Percentiles rank a stretch among this genome's conserved stretches.
These are phyloP conservation scores for Bujurquina vittata DNA, from an alignment of 2,113 vertebrate species.

Conservation along the genomic window DNA sequence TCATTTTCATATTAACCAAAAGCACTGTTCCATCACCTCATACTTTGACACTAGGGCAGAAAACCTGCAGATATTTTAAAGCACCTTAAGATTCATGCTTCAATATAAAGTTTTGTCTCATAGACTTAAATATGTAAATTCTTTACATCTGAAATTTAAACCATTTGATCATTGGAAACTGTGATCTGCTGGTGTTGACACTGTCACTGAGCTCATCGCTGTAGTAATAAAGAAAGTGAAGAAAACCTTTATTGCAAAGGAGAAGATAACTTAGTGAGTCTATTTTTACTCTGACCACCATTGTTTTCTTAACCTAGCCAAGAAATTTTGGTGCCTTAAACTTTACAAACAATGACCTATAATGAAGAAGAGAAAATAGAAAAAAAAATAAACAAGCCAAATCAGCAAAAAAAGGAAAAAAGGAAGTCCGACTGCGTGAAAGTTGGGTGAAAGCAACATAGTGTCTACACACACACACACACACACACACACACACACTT, in stretches of 20 bases:
- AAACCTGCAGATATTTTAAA: too few relatives aligned
- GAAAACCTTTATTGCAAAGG: neutral
- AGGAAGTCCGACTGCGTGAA: neutral
- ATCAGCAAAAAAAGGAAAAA: neutral
- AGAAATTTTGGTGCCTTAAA: neutral
- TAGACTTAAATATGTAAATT: neutral
- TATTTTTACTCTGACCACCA: neutral
- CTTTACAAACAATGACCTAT: neutral
- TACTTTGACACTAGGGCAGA: neutral
- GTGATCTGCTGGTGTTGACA: neutral
- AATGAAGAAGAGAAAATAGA: neutral
- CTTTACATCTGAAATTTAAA: neutral
- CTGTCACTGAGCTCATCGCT: neutral
- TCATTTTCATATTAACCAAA: neutral
- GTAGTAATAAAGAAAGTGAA: neutral
- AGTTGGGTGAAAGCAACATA: neutral
- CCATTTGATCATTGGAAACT: neutral
- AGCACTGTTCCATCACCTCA: neutral
- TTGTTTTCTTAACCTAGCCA: neutral
- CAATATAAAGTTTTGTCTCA: neutral
- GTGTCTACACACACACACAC: too few relatives aligned
- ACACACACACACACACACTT: too few relatives aligned
- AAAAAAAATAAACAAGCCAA: too few relatives aligned
- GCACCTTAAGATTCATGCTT: too few relatives aligned
- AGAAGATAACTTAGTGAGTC: rapidly evolving